Evolutionary conservation across 2,797 vertebrate species (phyloP).

Genomic region (Acestrorhynchus altus): DNA sequence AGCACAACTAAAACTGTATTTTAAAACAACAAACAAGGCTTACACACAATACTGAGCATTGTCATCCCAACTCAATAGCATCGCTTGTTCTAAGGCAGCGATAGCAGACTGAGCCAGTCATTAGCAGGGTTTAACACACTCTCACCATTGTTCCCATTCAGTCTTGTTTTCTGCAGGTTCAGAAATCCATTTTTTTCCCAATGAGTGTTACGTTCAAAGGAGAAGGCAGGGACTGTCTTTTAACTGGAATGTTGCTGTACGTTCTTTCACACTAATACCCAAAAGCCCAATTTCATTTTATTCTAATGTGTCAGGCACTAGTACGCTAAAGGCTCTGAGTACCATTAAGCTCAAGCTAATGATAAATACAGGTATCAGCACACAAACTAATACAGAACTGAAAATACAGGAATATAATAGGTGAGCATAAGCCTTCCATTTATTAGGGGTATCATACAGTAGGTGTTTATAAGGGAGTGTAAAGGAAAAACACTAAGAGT

Average conservation of each 20-base stretch:
- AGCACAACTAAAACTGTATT: not conserved
- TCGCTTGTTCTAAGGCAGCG: not conserved
- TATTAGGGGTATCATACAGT: slow-evolving; percentile 12
- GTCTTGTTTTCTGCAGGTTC: not conserved
- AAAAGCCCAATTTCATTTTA: slow-evolving; percentile 12
- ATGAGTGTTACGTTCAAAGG: not conserved
- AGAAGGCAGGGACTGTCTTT: not conserved
- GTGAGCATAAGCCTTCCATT: not conserved
- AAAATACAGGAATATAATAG: not conserved
- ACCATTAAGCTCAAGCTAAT: slow-evolving; percentile 2
- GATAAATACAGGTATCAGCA: not conserved
- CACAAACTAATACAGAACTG: not conserved
- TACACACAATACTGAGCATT: not conserved
- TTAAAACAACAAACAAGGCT: slow-evolving; percentile 9
- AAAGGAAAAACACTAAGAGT: slow-evolving; percentile 6
- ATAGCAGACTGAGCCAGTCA: not conserved
- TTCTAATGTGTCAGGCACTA: slow-evolving; percentile 16
- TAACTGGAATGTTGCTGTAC: slow-evolving; percentile 16
- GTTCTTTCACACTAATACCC: not conserved
- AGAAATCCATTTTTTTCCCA: not conserved
- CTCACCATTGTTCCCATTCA: not conserved
- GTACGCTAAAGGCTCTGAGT: not conserved
- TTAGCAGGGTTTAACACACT: not conserved
- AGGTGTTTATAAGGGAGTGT: slow-evolving; percentile 4
- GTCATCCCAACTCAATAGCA: not conserved